A percentile compares a stretch with the other conserved stretches of the same genome.
phyloP scores from a whole-genome alignment of 2,888 invertebrate species.

The Diplolepis rosae region DNA sequence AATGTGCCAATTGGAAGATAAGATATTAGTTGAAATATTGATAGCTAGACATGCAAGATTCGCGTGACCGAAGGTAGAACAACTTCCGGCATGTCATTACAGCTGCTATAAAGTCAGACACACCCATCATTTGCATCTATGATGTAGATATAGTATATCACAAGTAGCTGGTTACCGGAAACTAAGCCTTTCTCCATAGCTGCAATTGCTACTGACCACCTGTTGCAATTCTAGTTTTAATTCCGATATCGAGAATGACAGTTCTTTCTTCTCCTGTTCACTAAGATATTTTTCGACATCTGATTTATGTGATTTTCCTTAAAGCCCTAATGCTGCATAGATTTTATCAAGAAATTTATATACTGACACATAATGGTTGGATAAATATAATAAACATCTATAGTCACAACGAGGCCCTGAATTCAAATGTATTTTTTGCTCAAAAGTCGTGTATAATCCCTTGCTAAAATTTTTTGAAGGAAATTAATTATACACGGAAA shows the following conservation, averaged over 20 bases:
- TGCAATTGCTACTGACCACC: constrained; percentile 70
- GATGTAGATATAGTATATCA: constrained; percentile 70
- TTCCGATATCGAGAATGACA: constrained; percentile 53
- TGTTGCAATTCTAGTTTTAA: constrained; percentile 72
- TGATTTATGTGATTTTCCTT: too few relatives aligned
- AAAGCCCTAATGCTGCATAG: too few relatives aligned
- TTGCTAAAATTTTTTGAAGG: too few relatives aligned
- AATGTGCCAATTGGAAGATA: too few relatives aligned
- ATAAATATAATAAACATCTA: too few relatives aligned
- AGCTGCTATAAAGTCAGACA: constrained; percentile 65
- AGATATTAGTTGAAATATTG: background rate
- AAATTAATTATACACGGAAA: too few relatives aligned
- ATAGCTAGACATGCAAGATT: constrained; percentile 41
- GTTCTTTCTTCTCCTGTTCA: background rate
- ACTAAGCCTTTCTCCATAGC: constrained; percentile 63
- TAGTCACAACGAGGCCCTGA: too few relatives aligned
- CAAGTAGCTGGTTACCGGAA: constrained; percentile 54
- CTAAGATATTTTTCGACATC: too few relatives aligned
- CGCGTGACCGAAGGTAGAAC: constrained; percentile 45
- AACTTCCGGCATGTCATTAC: constrained; percentile 49
- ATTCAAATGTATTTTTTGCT: too few relatives aligned
- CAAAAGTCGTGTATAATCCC: too few relatives aligned
- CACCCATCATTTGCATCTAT: constrained; percentile 70
- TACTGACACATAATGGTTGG: too few relatives aligned
- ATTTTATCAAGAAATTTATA: too few relatives aligned